Percentiles rank a stretch among this genome's conserved stretches.
These are phyloP conservation scores for Styela plicata DNA, from an alignment of 23 tunicate genomes.

Conservation along the genomic window DNA sequence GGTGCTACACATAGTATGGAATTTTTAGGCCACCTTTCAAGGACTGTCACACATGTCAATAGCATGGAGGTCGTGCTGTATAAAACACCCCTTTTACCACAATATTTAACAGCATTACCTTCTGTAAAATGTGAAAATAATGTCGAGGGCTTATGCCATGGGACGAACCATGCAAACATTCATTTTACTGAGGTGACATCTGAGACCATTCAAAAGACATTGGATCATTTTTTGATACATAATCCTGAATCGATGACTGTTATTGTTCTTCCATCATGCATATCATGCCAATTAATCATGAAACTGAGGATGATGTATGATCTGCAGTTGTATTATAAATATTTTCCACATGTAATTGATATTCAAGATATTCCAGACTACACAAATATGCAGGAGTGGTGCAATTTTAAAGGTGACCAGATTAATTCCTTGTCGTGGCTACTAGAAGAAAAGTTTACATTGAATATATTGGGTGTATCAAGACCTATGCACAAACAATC, in stretches of 20 bases:
- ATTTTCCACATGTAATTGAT: slow-evolving; percentile 19
- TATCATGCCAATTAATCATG: neutral
- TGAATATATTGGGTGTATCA: slow-evolving; percentile 11
- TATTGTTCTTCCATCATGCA: slow-evolving; percentile 16
- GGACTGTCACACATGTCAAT: neutral
- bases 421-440: neutral
- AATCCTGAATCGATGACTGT: neutral
- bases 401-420: neutral
- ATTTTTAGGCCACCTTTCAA: neutral
- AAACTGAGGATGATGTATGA: neutral
- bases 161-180: neutral
- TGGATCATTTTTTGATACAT: neutral
- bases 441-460: neutral
- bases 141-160: neutral
- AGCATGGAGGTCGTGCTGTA: neutral
- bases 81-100: neutral
- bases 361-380: neutral
- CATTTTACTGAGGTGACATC: neutral
- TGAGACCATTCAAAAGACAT: neutral
- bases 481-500: neutral
- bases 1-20: neutral
- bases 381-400: neutral
- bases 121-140: neutral
- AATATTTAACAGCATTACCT: neutral
- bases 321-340: slow-evolving; percentile 23